These are phyloP conservation scores for Takifugu ocellatus DNA, from an alignment of 2,797 vertebrate genomes.

Conservation along the genomic window DNA sequence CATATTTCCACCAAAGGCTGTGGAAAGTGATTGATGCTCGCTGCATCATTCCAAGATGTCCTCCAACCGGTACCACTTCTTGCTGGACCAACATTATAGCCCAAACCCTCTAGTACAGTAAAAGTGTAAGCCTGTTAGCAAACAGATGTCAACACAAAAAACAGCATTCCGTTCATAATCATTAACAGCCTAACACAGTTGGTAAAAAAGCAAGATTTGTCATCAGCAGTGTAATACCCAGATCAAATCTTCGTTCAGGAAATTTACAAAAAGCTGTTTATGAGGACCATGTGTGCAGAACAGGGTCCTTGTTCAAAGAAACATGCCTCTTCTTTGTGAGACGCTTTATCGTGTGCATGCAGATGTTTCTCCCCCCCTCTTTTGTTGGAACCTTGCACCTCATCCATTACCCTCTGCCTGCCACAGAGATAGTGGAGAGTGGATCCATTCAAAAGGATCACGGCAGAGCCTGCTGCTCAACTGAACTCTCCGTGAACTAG, in stretches of 20 bases:
- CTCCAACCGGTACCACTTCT: no score
- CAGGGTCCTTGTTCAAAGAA: slow-evolving; percentile 67
- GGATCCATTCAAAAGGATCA: slow-evolving; percentile 77
- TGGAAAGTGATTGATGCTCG: no score
- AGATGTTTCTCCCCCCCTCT: slow-evolving; percentile 63
- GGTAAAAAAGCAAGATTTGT: not conserved
- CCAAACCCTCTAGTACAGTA: no score
- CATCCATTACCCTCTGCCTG: slow-evolving; percentile 81
- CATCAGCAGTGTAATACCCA: not conserved
- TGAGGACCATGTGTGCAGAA: slow-evolving; percentile 72
- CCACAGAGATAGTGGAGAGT: slow-evolving; percentile 74
- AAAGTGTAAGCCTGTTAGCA: no score
- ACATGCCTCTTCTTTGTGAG: slow-evolving; percentile 73
- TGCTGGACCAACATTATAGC: no score
- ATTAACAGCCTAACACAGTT: no score
- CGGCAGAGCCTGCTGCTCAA: slow-evolving; percentile 76
- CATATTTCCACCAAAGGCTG: no score
- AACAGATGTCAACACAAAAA: no score
- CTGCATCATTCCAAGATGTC: no score
- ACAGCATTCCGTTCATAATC: no score
- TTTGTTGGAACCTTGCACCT: slow-evolving; percentile 80
- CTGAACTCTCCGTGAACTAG: slow-evolving; percentile 82
- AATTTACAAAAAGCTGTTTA: slow-evolving; percentile 51
- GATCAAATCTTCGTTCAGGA: not conserved
- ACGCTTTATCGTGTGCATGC: slow-evolving; percentile 74